Base-by-base conservation (phyloP, 2,888 invertebrate genomes). In the Trissoscelio sp. region DNA sequence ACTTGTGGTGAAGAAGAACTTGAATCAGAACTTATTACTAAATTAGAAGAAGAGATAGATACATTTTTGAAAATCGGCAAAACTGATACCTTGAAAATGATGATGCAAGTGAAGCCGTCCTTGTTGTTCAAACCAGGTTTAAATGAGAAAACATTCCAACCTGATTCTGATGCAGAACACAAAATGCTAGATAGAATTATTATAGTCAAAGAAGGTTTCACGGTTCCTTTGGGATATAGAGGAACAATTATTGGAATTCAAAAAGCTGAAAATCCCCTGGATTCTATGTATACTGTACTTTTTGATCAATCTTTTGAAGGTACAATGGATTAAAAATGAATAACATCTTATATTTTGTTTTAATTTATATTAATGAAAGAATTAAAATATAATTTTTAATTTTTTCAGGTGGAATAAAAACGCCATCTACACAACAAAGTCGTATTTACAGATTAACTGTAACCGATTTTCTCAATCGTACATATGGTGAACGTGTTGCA, bases 151-250 rank as follows among this genome's bases (percentile, higher is more conserved):
- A 92, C 91, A 70, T 86, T 93, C 28, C 90, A 93, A 5, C 96
- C 97, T 0, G 97, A 97, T 91, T 92, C 94, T 0, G 92, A 92
- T 6, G 94, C 95, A 0, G 93, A 93, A 64, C 96, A 93, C 92
- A 88, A 92, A 79, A 89, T 99, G 79, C 95, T 96, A 87, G 98
- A 99, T 92, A 94, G 99, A 60, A 95, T 99, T 51, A 94, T 98
- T 3, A 95, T 96, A 88, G 95, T 96, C 0, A 93, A 95, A 28
- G 94, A 94, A 31, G 94, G 95, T 62, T 95, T 94, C 88, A 93
- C 95, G 0, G 96, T 97, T 12, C 98, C 98, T 0, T 91, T 96
- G 3, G 98, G 98, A 0, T 92, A 94, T 7, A 94, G 94, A 81
- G 99, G 99, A 24, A 98, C 97, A 0, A 92, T 99, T 0, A 95